Base-by-base conservation (phyloP, 2,888 invertebrate genomes). In the Dermolepida albohirtum region DNA sequence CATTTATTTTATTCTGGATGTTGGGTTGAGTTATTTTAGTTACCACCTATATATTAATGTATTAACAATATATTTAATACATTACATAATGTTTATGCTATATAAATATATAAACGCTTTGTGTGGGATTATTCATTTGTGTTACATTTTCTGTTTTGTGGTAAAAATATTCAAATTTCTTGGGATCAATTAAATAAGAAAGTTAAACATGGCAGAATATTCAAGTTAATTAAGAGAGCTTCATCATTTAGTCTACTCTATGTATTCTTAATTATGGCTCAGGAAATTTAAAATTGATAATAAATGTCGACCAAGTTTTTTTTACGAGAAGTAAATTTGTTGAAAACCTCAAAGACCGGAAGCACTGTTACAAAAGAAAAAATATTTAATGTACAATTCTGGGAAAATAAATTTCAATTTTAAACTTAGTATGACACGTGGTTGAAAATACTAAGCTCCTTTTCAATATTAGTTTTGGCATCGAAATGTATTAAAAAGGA, bases 1-100 rank as follows among this genome's bases (percentile, higher is more conserved):
- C 10, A 34, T 34, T 62, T 43, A 14, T 47, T 34, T 5, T 47
- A 62, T 34, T 62, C 11, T 47, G 74, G 73, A 74, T 69, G 70
- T 76, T 77, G 79, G 79, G 79, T 77, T 80, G 78, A 75, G 77
- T 75, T 74, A 73, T 72, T 75, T 78, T 79, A 80, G 80, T 81
- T 81, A 81, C 80, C 80, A 81, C 75, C 74, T 75, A 75, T 77
- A 72, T 69, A 70, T 71, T 34, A 47, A 47, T 47, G 29, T 22
- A 47, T 17, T 34, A 62, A 47, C 27, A 29, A 40, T 55, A 34
- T 62, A 62, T 62, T 62, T 62, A 62, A 43, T 72, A 67, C 66
- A 67, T 50, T 41, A 49, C 34, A 64, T 51, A 50, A 64, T 64
- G 63, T 55, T n/a, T 55, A 57, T 43, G 57, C 43, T 57, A 57